phyloP scores from a whole-genome alignment of 2,888 invertebrate genomes.

The Drosophila pullipes region DNA sequence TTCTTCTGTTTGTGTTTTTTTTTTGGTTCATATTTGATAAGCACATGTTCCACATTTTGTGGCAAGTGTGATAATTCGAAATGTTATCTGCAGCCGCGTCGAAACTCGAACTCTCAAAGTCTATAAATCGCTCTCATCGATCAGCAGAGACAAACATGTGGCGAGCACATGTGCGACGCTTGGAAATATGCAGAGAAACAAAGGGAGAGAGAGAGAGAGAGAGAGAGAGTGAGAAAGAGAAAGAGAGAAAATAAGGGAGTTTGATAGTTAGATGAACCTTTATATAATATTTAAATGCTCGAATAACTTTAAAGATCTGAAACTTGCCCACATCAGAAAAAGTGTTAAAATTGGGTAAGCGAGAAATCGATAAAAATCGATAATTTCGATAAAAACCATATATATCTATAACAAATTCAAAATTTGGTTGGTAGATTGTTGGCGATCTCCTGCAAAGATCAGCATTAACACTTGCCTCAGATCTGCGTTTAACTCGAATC shows the following conservation, averaged over 20 bases:
- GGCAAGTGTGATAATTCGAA: slow-evolving; percentile 57
- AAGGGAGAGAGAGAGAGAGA: no score
- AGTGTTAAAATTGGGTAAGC: no score
- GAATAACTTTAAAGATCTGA: neutral
- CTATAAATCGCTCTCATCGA: slow-evolving; percentile 21
- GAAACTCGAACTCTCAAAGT: slow-evolving; percentile 27
- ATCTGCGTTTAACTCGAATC: neutral
- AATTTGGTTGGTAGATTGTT: neutral
- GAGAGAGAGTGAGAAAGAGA: neutral
- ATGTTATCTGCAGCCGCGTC: slow-evolving; percentile 19
- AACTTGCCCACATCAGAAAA: no score
- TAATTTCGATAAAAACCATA: neutral
- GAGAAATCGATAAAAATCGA: neutral
- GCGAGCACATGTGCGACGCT: slow-evolving; percentile 22
- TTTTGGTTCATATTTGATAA: slow-evolving; percentile 52
- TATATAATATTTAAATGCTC: neutral
- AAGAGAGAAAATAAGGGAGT: neutral
- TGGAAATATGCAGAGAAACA: neutral
- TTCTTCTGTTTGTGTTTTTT: neutral
- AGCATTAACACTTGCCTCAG: neutral
- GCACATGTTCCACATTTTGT: slow-evolving; percentile 54
- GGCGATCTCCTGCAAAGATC: neutral
- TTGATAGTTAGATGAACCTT: neutral
- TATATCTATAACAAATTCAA: neutral
- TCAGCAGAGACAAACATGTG: slow-evolving; percentile 21